phyloP scores from a whole-genome alignment of 2,113 vertebrate species.

The Limnothrissa miodon region DNA sequence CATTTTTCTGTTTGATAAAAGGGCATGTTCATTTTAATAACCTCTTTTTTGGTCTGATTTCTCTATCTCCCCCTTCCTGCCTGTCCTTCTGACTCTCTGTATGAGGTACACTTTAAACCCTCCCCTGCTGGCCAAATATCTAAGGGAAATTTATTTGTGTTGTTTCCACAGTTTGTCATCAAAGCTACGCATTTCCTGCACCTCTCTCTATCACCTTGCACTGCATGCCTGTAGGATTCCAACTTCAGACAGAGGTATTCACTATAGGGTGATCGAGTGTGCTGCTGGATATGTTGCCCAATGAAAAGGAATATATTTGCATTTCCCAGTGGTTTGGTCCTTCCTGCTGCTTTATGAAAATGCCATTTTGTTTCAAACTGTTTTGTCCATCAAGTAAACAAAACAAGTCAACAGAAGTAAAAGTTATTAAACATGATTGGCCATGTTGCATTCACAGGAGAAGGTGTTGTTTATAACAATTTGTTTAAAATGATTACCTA shows the following conservation, averaged over 20 bases:
- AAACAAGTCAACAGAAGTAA: conserved; percentile 49
- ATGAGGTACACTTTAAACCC: conserved; percentile 22
- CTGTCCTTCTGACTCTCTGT: background rate
- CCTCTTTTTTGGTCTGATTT: background rate
- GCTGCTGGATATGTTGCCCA: conserved; percentile 36
- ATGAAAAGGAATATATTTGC: conserved; percentile 45
- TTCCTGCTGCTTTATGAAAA: conserved; percentile 54
- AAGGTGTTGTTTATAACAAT: conserved; percentile 40
- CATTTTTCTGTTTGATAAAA: background rate
- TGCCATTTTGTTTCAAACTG: conserved; percentile 52
- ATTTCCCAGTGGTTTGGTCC: conserved; percentile 32
- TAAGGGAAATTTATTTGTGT: background rate
- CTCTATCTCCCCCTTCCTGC: background rate
- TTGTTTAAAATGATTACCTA: background rate
- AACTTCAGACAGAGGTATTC: conserved; percentile 38
- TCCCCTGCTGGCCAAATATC: conserved; percentile 9
- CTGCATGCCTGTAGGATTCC: conserved; percentile 57
- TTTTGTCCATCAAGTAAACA: conserved; percentile 56
- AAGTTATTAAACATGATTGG: conserved; percentile 49
- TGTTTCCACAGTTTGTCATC: conserved; percentile 47
- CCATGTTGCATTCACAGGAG: conserved; percentile 38
- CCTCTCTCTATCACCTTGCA: conserved; percentile 37
- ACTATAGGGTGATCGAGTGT: conserved; percentile 29
- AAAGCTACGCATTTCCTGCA: conserved; percentile 45
- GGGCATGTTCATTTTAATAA: background rate